Conservation (phyloP, 2,888 invertebrate species). For the Branchipolynoe longqiensis region DNA sequence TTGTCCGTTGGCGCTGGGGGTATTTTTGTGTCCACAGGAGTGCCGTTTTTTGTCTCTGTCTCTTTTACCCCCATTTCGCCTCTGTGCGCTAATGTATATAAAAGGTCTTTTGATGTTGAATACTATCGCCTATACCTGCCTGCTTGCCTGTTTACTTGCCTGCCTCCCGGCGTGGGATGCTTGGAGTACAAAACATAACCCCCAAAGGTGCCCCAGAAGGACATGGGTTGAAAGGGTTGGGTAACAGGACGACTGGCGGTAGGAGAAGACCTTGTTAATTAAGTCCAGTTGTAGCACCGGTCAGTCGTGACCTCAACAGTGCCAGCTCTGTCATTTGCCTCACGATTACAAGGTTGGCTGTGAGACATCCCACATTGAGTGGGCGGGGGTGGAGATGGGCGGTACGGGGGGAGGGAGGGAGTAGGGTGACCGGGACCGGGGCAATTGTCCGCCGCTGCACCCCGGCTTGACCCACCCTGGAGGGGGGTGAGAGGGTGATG, state of each 20-base stretch:
- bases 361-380: no score
- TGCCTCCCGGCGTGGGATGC: no score
- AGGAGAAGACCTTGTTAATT: constrained; percentile 12
- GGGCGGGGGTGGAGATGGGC: no score
- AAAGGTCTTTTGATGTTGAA: constrained; percentile 8
- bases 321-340: constrained; percentile 4
- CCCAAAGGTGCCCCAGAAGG: background rate
- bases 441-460: background rate
- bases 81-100: no score
- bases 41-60: no score
- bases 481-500: no score
- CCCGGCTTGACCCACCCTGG: constrained; percentile 39
- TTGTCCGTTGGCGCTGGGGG: no score
- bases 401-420: constrained; percentile 12
- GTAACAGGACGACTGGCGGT: constrained; percentile 23
- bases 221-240: background rate
- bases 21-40: no score
- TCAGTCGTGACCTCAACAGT: background rate
- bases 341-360: constrained; percentile 36
- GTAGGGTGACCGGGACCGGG: background rate
- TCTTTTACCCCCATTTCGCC: no score
- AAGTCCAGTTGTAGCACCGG: constrained; percentile 3
- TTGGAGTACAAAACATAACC: no score
- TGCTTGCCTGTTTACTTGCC: background rate
- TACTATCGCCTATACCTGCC: background rate